Percentiles rank a stretch among this genome's conserved stretches.
These are phyloP conservation scores for Xylocampa areola DNA, from an alignment of 2,888 invertebrate genomes.

Conservation along the genomic window DNA sequence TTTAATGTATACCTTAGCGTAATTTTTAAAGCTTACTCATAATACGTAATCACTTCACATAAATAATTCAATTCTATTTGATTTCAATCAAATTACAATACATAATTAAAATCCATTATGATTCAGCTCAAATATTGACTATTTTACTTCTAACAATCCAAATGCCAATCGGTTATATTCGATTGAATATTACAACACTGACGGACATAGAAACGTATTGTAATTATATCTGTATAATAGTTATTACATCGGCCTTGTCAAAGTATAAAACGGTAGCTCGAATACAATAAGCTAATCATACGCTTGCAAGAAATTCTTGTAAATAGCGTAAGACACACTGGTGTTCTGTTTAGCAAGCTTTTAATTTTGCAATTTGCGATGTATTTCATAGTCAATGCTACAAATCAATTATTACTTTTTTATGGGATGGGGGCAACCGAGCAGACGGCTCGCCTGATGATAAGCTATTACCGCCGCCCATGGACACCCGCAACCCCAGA, in stretches of 20 bases:
- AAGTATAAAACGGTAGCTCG: constrained; percentile 82
- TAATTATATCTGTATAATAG: constrained; percentile 77
- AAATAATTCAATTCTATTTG: constrained; percentile 44
- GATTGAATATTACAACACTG: constrained; percentile 64
- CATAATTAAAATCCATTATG: constrained; percentile 56
- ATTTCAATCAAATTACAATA: constrained; percentile 53
- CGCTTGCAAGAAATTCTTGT: constrained; percentile 71
- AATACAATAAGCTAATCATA: constrained; percentile 85
- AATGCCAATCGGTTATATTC: constrained; percentile 61
- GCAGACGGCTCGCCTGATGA: too few relatives aligned
- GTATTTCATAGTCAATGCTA: too few relatives aligned
- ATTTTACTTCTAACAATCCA: constrained; percentile 58
- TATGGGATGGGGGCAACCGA: too few relatives aligned
- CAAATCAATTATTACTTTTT: too few relatives aligned
- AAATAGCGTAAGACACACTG: constrained; percentile 67
- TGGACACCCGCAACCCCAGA: too few relatives aligned
- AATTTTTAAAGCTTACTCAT: constrained; percentile 17
- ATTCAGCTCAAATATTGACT: constrained; percentile 61
- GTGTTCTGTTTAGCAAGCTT: constrained; percentile 18
- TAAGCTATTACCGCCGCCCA: too few relatives aligned
- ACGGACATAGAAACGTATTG: constrained; percentile 63
- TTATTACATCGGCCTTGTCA: constrained; percentile 81
- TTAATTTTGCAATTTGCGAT: too few relatives aligned
- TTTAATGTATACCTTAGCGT: constrained; percentile 4
- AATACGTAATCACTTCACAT: constrained; percentile 23